These are phyloP conservation scores for Geophilus truncorum DNA, from an alignment of 2,888 invertebrate species.

Conservation along the genomic window DNA sequence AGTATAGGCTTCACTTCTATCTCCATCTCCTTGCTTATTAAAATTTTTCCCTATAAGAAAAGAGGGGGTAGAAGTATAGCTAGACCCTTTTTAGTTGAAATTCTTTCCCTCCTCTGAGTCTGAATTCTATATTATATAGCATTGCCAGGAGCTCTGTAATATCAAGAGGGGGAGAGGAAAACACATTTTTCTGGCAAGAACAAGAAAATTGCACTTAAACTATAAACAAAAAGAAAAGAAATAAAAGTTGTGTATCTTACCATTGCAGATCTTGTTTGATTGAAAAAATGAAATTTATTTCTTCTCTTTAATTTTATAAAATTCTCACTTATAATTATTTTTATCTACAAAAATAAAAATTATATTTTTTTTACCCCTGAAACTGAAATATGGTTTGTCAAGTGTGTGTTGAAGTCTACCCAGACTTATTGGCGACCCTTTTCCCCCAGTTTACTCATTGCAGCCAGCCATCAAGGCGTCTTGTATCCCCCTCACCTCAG, in stretches of 20 bases:
- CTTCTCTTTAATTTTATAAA: background rate
- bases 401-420: background rate
- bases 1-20: background rate
- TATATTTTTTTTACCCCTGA: too few species aligned
- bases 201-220: background rate
- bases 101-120: background rate
- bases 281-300: background rate
- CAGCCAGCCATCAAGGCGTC: constrained; percentile 25
- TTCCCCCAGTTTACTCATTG: constrained; percentile 22
- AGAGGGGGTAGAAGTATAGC: background rate
- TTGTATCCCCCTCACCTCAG: background rate
- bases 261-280: background rate
- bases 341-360: background rate
- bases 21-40: background rate
- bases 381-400: background rate
- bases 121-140: background rate
- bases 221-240: background rate
- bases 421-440: constrained; percentile 27
- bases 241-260: background rate
- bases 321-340: background rate
- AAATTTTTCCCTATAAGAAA: background rate
- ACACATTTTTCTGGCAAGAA: background rate
- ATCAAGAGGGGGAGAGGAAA: background rate
- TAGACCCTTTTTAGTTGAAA: background rate
- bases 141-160: background rate